Percentiles rank a stretch among this genome's conserved stretches.
phyloP scores from a whole-genome alignment of 2,113 vertebrate species.

The Halichoeres trimaculatus region DNA sequence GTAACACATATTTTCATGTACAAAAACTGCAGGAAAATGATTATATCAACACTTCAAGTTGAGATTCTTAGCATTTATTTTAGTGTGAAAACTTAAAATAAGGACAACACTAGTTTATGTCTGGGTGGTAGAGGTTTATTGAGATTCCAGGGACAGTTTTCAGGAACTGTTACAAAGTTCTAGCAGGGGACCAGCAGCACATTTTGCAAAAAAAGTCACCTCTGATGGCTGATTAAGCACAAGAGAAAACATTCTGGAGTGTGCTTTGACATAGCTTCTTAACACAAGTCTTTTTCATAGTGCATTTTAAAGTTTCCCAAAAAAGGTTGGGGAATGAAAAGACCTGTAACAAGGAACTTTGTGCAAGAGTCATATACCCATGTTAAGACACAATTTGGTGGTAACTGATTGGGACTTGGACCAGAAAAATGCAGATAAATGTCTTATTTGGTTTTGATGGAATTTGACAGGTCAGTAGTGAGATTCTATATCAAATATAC shows the following conservation, averaged over 20 bases:
- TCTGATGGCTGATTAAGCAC: slow-evolving; percentile 70
- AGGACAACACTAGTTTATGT: not conserved
- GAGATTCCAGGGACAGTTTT: slow-evolving; percentile 70
- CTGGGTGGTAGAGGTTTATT: slow-evolving; percentile 75
- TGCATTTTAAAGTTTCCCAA: slow-evolving; percentile 76
- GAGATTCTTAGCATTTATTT: too few relatives aligned
- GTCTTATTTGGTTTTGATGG: slow-evolving; percentile 73
- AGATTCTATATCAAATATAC: slow-evolving; percentile 48
- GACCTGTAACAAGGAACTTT: slow-evolving; percentile 68
- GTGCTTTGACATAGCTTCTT: slow-evolving; percentile 66
- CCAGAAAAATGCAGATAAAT: slow-evolving; percentile 62
- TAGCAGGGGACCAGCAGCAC: slow-evolving; percentile 76
- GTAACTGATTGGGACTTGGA: slow-evolving; percentile 66
- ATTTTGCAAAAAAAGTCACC: slow-evolving; percentile 68
- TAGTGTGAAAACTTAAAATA: not conserved
- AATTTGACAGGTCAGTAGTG: slow-evolving; percentile 64
- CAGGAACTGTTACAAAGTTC: slow-evolving; percentile 70
- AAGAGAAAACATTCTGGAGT: slow-evolving; percentile 65
- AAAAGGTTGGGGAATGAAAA: slow-evolving; percentile 22
- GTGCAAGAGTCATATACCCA: slow-evolving; percentile 78
- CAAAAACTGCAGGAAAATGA: too few relatives aligned
- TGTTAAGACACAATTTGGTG: slow-evolving; percentile 83
- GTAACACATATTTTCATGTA: too few relatives aligned
- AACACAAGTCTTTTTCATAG: slow-evolving; percentile 68
- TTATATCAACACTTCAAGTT: too few relatives aligned